These are phyloP conservation scores for Notarius quadriscutis DNA, from an alignment of 2,113 vertebrate species.

Conservation along the genomic window DNA sequence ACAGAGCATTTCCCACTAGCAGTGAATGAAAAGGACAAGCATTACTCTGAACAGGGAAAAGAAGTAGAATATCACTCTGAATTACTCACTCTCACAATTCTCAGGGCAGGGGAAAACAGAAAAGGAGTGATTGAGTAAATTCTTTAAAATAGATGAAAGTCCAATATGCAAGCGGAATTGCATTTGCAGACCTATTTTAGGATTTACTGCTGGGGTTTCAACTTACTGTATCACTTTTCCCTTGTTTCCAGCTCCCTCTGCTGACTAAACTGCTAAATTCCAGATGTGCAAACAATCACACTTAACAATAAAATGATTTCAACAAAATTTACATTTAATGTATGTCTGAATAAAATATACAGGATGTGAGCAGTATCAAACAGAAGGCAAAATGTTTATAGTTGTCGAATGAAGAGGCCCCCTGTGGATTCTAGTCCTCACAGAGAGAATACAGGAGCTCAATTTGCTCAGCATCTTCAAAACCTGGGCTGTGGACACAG, in stretches of 20 bases:
- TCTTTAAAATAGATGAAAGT: neutral
- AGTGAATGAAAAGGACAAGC: neutral
- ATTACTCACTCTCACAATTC: neutral
- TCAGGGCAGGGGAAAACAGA: neutral
- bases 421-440: conserved; percentile 28
- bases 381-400: neutral
- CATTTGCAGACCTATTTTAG: neutral
- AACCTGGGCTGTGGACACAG: conserved; percentile 64
- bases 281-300: neutral
- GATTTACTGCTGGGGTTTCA: neutral
- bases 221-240: neutral
- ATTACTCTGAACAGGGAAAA: neutral
- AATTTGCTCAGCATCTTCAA: conserved; percentile 68
- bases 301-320: neutral
- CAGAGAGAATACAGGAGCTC: conserved; percentile 44
- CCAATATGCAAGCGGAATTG: neutral
- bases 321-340: neutral
- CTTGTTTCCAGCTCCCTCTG: conserved; percentile 41
- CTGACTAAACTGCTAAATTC: conserved; percentile 13
- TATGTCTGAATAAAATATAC: neutral
- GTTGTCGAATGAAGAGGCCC: neutral
- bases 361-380: neutral
- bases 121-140: neutral
- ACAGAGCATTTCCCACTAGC: conserved; percentile 2
- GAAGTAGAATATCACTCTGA: neutral